These are phyloP conservation scores for Eurytoma californica DNA, from an alignment of 2,888 invertebrate genomes.

Conservation along the genomic window DNA sequence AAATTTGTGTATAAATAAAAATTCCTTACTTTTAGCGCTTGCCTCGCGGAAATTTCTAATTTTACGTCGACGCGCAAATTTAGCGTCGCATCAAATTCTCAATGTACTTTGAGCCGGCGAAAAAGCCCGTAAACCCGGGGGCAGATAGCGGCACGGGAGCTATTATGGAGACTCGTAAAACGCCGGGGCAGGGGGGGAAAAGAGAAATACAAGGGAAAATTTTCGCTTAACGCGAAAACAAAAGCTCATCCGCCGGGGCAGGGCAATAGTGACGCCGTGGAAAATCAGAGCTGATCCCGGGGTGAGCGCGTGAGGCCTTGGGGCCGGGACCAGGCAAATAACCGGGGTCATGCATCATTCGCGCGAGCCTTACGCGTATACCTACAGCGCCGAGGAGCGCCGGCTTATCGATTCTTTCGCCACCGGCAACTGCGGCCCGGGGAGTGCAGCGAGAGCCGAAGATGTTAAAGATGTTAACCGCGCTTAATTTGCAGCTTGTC, in stretches of 20 bases:
- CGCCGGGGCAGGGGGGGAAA: not conserved
- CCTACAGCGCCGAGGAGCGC: not conserved
- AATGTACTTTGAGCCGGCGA: slow-evolving; percentile 12
- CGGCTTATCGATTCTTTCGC: not conserved
- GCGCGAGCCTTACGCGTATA: not conserved
- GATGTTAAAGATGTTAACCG: not conserved
- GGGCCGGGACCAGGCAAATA: slow-evolving; percentile 6
- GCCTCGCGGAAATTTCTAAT: not conserved
- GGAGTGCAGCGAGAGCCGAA: not conserved
- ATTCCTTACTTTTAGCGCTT: not conserved
- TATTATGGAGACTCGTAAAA: slow-evolving; percentile 32
- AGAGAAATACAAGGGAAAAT: slow-evolving; percentile 11
- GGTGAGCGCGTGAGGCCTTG: not conserved
- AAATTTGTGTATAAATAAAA: too few species aligned
- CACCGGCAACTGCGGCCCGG: not conserved
- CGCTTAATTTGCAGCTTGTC: slow-evolving; percentile 5
- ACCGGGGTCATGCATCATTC: slow-evolving; percentile 17
- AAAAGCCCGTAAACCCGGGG: slow-evolving; percentile 13
- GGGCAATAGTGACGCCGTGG: slow-evolving; percentile 1
- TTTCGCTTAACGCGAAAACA: slow-evolving; percentile 27
- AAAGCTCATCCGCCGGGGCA: not conserved
- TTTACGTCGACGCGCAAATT: slow-evolving; percentile 7
- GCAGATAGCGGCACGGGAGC: not conserved
- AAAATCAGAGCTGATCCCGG: slow-evolving; percentile 44
- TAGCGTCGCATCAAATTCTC: slow-evolving; percentile 33